A percentile compares a stretch with the other conserved stretches of the same genome.
These are phyloP conservation scores for Anisognathus igniventris DNA, from an alignment of 2,797 vertebrate genomes.

Conservation along the genomic window DNA sequence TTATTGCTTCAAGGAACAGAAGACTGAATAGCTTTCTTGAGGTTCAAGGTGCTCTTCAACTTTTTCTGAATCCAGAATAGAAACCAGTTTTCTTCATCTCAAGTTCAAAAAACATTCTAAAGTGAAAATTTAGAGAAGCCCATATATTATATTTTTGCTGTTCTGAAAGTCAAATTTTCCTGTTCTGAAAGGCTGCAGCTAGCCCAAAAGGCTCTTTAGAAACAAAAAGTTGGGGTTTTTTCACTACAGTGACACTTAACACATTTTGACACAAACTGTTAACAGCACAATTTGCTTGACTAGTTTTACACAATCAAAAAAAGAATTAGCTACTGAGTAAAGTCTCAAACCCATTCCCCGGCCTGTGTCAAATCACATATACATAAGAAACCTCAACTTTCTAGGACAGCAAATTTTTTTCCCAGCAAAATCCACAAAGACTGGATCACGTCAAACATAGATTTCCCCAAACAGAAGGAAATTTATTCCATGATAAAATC, in stretches of 20 bases:
- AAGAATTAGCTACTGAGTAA: neutral
- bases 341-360: neutral
- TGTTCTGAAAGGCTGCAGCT: neutral
- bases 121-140: neutral
- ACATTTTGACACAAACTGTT: neutral
- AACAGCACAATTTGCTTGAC: neutral
- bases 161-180: neutral
- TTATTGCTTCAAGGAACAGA: neutral
- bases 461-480: neutral
- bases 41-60: neutral
- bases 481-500: neutral
- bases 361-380: neutral
- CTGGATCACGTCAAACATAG: neutral
- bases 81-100: neutral
- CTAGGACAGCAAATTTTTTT: neutral
- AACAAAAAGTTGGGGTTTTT: neutral
- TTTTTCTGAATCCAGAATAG: neutral
- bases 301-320: neutral
- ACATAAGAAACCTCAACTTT: neutral
- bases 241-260: neutral
- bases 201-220: too few relatives aligned
- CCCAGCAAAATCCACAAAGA: neutral
- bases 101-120: neutral
- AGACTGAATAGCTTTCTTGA: neutral
- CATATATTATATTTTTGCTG: neutral